phyloP scores from a whole-genome alignment of 2,113 vertebrate species.

The Corydoras maculifer region DNA sequence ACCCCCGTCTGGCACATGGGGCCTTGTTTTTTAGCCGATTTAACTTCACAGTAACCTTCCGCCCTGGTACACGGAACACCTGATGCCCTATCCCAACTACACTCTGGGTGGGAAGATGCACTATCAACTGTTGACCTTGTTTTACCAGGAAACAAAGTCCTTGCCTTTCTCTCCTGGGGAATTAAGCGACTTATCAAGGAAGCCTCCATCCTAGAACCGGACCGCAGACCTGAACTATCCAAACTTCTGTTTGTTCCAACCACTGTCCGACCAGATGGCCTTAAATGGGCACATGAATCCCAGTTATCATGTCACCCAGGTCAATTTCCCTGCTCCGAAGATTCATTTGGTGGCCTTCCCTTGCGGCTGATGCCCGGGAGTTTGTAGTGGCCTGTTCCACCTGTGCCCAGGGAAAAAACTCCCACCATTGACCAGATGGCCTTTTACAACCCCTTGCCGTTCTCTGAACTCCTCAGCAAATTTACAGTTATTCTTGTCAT shows the following conservation, averaged over 20 bases:
- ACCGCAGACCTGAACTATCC: background rate
- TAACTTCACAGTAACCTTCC: background rate
- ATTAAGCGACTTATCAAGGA: background rate
- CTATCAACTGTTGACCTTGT: background rate
- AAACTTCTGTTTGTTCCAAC: background rate
- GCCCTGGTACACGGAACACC: constrained; percentile 1
- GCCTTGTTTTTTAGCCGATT: constrained; percentile 8
- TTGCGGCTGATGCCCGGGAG: background rate
- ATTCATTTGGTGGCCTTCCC: constrained; percentile 5
- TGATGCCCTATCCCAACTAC: background rate
- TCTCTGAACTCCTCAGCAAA: too few relatives aligned
- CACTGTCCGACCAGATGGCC: background rate
- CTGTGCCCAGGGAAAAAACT: background rate
- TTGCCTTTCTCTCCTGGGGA: background rate
- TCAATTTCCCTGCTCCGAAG: background rate
- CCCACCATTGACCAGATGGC: background rate
- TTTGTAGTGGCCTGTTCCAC: background rate
- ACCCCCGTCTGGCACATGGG: background rate
- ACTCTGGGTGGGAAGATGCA: background rate
- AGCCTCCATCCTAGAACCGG: background rate
- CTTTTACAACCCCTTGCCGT: background rate
- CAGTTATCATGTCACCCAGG: background rate
- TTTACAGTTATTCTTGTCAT: too few relatives aligned
- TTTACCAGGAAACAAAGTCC: background rate
- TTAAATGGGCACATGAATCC: background rate